Base-by-base conservation (phyloP, 2,888 invertebrate species). In the Encarsia formosa region DNA sequence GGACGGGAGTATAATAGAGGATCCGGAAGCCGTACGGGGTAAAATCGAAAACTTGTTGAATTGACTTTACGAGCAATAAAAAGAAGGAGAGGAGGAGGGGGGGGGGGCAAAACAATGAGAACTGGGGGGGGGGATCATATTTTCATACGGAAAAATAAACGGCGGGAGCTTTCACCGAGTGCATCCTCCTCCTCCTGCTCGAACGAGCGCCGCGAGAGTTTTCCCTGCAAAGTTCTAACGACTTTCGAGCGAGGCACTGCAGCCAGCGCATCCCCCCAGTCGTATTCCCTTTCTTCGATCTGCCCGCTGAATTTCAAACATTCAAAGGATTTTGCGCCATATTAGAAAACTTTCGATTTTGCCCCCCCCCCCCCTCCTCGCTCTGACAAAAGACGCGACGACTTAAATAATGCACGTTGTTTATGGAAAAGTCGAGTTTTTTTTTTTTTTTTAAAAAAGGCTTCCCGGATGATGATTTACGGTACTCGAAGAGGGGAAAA, bases 11-110 rank as follows among this genome's bases (percentile, higher is more conserved):
- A n/a, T n/a, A n/a, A n/a, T n/a, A n/a, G n/a, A n/a, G n/a, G n/a
- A n/a, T n/a, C n/a, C n/a, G n/a, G n/a, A n/a, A n/a, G n/a, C n/a
- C n/a, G n/a, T n/a, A n/a, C n/a, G n/a, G n/a, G n/a, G n/a, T n/a
- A n/a, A n/a, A n/a, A n/a, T n/a, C n/a, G 40, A 49, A 46, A 54
- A 57, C 53, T 57, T 51, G 54, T 57, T 57, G 51, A 57, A 51
- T 54, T 49, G 49, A 44, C 48, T 54, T 57, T 48, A 54, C 35
- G 54, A 46, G 48, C 49, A 49, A 47, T 44, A 54, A 54, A 49
- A 57, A 50, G 34, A 39, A 41, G n/a, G 34, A 22, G 26, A 26
- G 26, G 26, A 26, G 26, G 5, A 8, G 32, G 13, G 32, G 37
- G 20, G 18, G 5, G 19, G 16, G n/a, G 39, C 43, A 13, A 53